A percentile compares a stretch with the other conserved stretches of the same genome.
Evolutionary conservation across 2,888 invertebrate genomes (phyloP).

Genomic region (Scaptomyza cyrtandrae): DNA sequence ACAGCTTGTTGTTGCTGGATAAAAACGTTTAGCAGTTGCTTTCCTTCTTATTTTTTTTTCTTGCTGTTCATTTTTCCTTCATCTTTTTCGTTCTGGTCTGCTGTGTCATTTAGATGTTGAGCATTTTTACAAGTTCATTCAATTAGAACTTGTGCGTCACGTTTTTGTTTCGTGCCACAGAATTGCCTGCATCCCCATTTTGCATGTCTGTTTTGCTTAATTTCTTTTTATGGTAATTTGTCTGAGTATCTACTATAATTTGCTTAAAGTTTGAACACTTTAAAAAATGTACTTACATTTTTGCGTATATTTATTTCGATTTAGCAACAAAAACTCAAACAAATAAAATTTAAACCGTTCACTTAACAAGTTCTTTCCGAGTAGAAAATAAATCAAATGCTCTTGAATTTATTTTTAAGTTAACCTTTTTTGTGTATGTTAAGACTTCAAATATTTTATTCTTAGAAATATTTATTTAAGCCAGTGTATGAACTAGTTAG

Average conservation of each 20-base stretch:
- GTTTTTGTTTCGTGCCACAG: conserved; percentile 27
- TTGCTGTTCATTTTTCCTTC: neutral
- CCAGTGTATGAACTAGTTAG: no score
- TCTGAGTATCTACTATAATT: neutral
- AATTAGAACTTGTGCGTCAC: conserved; percentile 66
- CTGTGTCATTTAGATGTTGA: conserved; percentile 61
- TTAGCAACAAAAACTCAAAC: no score
- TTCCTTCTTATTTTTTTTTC: conserved; percentile 17
- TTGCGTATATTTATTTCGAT: neutral
- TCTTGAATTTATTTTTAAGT: no score
- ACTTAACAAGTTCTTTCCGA: no score
- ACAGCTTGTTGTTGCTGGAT: conserved; percentile 33
- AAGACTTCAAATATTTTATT: no score
- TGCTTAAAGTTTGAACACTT: conserved; percentile 11
- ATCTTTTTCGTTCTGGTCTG: conserved; percentile 10
- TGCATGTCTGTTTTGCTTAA: conserved; percentile 17
- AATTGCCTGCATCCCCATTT: conserved; percentile 32
- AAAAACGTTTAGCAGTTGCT: conserved; percentile 61
- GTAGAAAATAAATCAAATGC: no score
- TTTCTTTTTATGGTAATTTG: conserved; percentile 40
- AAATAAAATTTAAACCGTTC: no score
- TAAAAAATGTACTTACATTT: neutral
- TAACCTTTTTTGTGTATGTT: no score
- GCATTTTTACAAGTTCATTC: conserved; percentile 77
- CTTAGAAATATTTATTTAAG: no score